A percentile compares a stretch with the other conserved stretches of the same genome.
phyloP scores from a whole-genome alignment of 2,888 invertebrate genomes.

The Phortica magna region DNA sequence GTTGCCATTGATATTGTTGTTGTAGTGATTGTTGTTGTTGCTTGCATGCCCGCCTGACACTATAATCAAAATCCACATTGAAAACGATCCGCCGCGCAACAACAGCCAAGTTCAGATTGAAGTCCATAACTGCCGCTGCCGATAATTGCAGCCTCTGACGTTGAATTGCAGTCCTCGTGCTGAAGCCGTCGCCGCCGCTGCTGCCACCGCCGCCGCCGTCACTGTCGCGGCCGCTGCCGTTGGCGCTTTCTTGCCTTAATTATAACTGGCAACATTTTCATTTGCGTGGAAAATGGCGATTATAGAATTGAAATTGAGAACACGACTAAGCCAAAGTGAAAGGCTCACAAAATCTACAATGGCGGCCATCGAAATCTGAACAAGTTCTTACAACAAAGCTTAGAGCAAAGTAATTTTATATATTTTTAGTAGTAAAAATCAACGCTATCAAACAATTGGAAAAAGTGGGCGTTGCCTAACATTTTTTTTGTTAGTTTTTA shows the following conservation, averaged over 20 bases:
- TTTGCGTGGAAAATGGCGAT: constrained; percentile 17
- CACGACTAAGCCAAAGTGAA: background rate
- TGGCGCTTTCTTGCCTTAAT: constrained; percentile 22
- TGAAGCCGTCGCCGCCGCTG: background rate
- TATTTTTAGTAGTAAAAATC: too few relatives aligned
- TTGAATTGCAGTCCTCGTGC: background rate
- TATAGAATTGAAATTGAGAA: background rate
- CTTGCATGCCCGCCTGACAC: background rate
- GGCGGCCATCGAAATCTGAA: too few relatives aligned
- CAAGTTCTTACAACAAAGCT: too few relatives aligned
- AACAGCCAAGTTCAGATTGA: background rate
- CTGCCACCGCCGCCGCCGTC: background rate
- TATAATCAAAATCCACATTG: constrained; percentile 31
- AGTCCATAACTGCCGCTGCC: constrained; percentile 1
- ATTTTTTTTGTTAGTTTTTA: too few relatives aligned
- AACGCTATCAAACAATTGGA: too few relatives aligned
- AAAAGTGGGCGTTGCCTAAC: too few relatives aligned
- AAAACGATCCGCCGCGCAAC: background rate
- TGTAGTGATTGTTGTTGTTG: background rate
- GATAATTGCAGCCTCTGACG: constrained; percentile 20
- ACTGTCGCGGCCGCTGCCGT: background rate
- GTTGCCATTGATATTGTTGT: background rate
- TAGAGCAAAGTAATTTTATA: too few relatives aligned
- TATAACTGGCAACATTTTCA: constrained; percentile 29
- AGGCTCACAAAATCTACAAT: too few relatives aligned